A percentile compares a stretch with the other conserved stretches of the same genome.
phyloP scores from a whole-genome alignment of 2,888 invertebrate species.

The Apotomis capreana region DNA sequence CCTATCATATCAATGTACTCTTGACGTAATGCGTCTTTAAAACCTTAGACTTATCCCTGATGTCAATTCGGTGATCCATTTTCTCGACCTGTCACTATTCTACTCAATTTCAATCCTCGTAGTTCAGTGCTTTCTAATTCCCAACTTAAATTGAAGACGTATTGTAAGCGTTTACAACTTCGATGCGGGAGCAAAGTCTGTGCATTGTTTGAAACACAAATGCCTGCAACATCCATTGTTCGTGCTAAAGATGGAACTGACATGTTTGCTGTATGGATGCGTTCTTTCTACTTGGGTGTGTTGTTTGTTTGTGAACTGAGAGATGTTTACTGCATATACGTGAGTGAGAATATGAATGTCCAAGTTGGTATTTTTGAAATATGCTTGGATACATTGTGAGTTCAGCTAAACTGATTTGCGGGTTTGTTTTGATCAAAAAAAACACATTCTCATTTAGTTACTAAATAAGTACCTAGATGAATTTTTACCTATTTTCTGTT shows the following conservation, averaged over 20 bases:
- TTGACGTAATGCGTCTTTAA: too few relatives aligned
- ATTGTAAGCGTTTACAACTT: slow-evolving; percentile 29
- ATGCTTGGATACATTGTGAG: not conserved
- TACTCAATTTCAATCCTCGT: slow-evolving; percentile 11
- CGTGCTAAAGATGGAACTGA: slow-evolving; percentile 33
- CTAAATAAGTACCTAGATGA: too few relatives aligned
- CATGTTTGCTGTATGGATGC: slow-evolving; percentile 30
- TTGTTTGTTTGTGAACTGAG: slow-evolving; percentile 27
- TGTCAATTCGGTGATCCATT: not conserved
- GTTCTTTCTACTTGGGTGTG: slow-evolving; percentile 30
- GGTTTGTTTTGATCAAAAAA: too few relatives aligned
- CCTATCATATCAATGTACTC: too few relatives aligned
- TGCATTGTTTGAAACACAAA: slow-evolving; percentile 36
- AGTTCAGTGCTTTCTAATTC: slow-evolving; percentile 34
- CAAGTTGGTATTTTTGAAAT: slow-evolving; percentile 10
- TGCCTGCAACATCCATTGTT: slow-evolving; percentile 33
- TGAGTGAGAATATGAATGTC: not conserved
- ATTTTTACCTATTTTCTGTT: too few relatives aligned
- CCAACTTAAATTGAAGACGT: slow-evolving; percentile 34
- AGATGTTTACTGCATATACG: slow-evolving; percentile 16
- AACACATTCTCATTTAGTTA: too few relatives aligned
- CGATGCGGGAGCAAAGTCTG: slow-evolving; percentile 20
- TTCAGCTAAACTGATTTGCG: too few relatives aligned
- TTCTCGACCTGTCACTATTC: slow-evolving; percentile 10
- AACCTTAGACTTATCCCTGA: not conserved